phyloP scores from a whole-genome alignment of 2,797 vertebrate genomes.

The Apodemus agrarius region DNA sequence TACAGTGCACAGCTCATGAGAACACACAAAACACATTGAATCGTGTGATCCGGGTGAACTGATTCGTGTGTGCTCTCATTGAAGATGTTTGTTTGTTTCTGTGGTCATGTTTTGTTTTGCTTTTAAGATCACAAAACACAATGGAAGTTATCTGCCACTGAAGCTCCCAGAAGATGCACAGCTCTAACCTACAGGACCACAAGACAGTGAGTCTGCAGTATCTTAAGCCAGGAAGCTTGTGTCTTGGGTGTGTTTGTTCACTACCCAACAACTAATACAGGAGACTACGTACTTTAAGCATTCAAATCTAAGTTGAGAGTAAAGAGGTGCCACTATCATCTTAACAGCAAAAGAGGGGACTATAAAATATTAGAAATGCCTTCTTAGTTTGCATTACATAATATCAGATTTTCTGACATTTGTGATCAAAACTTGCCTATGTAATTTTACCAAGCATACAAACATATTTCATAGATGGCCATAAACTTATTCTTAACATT shows the following conservation, averaged over 20 bases:
- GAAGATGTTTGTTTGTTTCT: not conserved
- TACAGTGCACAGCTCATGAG: not conserved
- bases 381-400: not conserved
- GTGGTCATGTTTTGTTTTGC: not conserved
- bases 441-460: conserved; percentile 3
- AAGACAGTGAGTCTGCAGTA: not conserved
- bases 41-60: not conserved
- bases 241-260: not conserved
- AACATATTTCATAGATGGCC: not conserved
- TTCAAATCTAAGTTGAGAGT: not conserved
- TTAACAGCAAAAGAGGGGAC: not conserved
- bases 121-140: not conserved
- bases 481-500: conserved; percentile 3
- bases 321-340: not conserved
- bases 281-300: not conserved
- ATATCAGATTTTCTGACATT: conserved; percentile 26
- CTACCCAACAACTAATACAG: not conserved
- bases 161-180: not conserved
- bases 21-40: not conserved
- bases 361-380: not conserved
- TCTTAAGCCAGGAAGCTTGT: conserved; percentile 9
- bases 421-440: not conserved
- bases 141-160: not conserved
- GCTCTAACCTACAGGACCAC: not conserved
- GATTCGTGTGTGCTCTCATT: not conserved